phyloP scores from a whole-genome alignment of 2,797 vertebrate species.

The Picus viridis region DNA sequence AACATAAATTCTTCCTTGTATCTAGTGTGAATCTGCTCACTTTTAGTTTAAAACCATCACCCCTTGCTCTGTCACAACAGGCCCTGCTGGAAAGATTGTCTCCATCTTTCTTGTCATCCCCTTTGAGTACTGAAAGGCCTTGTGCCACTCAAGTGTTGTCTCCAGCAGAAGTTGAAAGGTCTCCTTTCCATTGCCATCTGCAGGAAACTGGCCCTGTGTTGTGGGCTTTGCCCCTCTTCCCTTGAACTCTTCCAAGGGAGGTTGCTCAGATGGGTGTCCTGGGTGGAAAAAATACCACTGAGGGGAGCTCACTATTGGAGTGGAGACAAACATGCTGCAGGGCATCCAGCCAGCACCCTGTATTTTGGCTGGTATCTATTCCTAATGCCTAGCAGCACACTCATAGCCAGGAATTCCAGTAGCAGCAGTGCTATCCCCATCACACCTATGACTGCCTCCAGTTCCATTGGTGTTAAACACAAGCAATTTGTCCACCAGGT shows the following conservation, averaged over 20 bases:
- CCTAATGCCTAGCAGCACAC: not conserved
- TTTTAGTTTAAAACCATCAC: no score
- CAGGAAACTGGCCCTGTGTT: fast-evolving
- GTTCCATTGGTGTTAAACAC: not conserved
- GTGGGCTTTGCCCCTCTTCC: not conserved
- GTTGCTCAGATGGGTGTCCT: not conserved
- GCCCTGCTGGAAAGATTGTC: no score
- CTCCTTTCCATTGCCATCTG: not conserved
- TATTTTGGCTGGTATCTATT: not conserved
- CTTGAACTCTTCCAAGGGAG: fast-evolving
- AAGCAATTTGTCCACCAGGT: not conserved
- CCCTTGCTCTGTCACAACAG: no score
- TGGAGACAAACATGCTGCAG: not conserved
- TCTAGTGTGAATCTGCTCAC: no score
- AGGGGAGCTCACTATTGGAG: not conserved
- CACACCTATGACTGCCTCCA: not conserved
- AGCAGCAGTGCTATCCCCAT: not conserved
- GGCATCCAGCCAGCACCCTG: not conserved
- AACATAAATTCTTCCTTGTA: no score
- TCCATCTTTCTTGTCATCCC: no score
- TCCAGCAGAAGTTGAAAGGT: not conserved
- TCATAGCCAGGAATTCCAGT: not conserved
- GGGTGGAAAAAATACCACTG: not conserved
- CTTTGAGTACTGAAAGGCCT: no score
- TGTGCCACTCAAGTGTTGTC: not conserved